Evolutionary conservation across 2,113 vertebrate species (phyloP), one percentile per base, ranked within the genome.

Genomic region (Xenopus borealis): DNA sequence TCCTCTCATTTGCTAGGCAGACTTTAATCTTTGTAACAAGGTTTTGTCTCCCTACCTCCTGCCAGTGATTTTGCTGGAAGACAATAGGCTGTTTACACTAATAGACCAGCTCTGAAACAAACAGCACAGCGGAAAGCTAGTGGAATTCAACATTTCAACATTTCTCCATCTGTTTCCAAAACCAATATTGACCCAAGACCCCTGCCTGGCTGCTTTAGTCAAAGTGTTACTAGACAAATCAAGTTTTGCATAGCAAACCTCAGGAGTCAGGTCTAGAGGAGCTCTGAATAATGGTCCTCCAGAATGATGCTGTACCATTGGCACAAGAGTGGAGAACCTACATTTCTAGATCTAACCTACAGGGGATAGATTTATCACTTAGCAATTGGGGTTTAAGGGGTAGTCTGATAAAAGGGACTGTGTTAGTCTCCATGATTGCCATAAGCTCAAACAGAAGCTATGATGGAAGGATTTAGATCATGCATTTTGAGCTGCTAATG

Each of bases 81-180:
- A 94, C 92, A 93, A 94, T 92, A 87, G 84, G 84, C 83, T 91
- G 91, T 94, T 94, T 92, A 90, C 90, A 88, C 91, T 92, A 91
- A 90, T 84, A 84, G 87, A 81, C 83, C 87, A 86, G 81, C 81
- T 82, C 75, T 71, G 89, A 91, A 89, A 91, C 91, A 92, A 91
- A 90, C 86, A 88, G 73, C 75, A 82, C 88, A 83, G 85, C 66
- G 30, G 85, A 85, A 89, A 86, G 83, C 65, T 77, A 88, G 86
- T 83, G 86, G 88, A 89, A 90, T 72, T 88, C 89, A 91, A 87
- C 86, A 84, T 90, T 90, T 89, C 87, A 87, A 89, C 86, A 82
- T 89, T 89, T 90, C 89, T 89, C 89, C 88, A 85, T 84, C 84
- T 81, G 83, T 84, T 88, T 88, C 90, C 86, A 91, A 91, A 91